These are phyloP conservation scores for Magallana ariakensis DNA, from an alignment of 1,140 invertebrate genomes.

Conservation along the genomic window DNA sequence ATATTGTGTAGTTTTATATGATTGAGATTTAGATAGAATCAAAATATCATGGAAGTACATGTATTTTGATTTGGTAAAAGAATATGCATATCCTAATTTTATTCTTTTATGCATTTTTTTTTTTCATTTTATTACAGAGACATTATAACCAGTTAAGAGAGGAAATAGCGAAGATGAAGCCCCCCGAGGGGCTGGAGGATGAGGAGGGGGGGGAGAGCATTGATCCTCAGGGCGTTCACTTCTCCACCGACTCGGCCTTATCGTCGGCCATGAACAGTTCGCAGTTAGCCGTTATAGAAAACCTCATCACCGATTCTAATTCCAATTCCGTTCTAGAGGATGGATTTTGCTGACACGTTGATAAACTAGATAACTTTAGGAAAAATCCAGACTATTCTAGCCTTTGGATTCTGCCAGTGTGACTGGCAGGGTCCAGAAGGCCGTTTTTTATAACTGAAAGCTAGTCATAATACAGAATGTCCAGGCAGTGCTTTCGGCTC, in stretches of 20 bases:
- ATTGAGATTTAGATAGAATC: too few relatives aligned
- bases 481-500: conserved; percentile 10
- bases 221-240: conserved; percentile 68
- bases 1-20: too few relatives aligned
- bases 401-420: neutral
- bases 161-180: conserved; percentile 88
- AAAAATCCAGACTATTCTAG: neutral
- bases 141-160: conserved; percentile 89
- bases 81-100: too few relatives aligned
- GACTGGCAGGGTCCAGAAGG: neutral
- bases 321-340: conserved; percentile 49
- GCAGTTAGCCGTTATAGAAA: conserved; percentile 31
- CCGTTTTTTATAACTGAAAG: neutral
- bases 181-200: conserved; percentile 84
- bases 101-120: neutral
- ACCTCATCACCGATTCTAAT: conserved; percentile 45
- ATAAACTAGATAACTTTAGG: neutral
- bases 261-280: conserved; percentile 40
- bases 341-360: conserved; percentile 11
- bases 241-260: conserved; percentile 62
- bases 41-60: too few relatives aligned
- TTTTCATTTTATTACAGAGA: conserved; percentile 80
- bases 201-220: conserved; percentile 62
- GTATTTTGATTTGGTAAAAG: too few relatives aligned
- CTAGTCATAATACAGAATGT: conserved; percentile 15